These are phyloP conservation scores for Pagetopsis macropterus DNA, from an alignment of 2,797 vertebrate genomes.

Conservation along the genomic window DNA sequence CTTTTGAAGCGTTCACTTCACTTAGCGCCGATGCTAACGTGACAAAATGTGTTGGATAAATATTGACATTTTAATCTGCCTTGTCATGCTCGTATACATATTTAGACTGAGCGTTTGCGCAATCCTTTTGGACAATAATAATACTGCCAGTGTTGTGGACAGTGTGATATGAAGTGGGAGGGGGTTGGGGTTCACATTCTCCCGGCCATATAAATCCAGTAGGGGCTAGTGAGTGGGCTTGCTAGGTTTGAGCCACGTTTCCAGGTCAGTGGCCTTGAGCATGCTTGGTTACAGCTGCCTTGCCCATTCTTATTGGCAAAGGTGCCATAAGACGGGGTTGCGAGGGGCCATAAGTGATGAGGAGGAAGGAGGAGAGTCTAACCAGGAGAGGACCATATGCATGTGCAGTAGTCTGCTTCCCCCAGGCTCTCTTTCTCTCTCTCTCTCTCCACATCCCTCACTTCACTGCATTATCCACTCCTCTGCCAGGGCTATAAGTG, in stretches of 20 bases:
- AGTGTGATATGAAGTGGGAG: constrained; percentile 46
- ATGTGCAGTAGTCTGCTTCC: constrained; percentile 72
- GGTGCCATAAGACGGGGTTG: constrained; percentile 77
- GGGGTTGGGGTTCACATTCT: constrained; percentile 48
- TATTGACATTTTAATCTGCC: constrained; percentile 65
- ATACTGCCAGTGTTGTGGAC: constrained; percentile 53
- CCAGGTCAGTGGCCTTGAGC: constrained; percentile 86
- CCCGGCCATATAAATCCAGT: constrained; percentile 74
- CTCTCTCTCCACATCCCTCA: constrained; percentile 55
- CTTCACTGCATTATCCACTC: constrained; percentile 66
- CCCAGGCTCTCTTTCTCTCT: constrained; percentile 50
- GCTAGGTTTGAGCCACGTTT: constrained; percentile 78
- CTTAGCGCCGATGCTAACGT: constrained; percentile 44
- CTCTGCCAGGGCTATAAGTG: constrained; percentile 68
- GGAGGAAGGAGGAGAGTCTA: constrained; percentile 69
- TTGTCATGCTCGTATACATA: constrained; percentile 63
- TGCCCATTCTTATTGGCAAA: constrained; percentile 79
- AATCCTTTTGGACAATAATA: constrained; percentile 61
- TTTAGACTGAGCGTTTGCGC: constrained; percentile 56
- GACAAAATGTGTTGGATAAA: constrained; percentile 47
- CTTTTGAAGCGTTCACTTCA: constrained; percentile 59
- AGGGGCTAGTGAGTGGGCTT: constrained; percentile 77
- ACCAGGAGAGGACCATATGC: constrained; percentile 78
- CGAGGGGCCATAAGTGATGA: constrained; percentile 68
- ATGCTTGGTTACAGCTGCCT: constrained; percentile 83